A percentile compares a stretch with the other conserved stretches of the same genome.
phyloP scores from a whole-genome alignment of 2,888 invertebrate species.

The Hyppa rectilinea region DNA sequence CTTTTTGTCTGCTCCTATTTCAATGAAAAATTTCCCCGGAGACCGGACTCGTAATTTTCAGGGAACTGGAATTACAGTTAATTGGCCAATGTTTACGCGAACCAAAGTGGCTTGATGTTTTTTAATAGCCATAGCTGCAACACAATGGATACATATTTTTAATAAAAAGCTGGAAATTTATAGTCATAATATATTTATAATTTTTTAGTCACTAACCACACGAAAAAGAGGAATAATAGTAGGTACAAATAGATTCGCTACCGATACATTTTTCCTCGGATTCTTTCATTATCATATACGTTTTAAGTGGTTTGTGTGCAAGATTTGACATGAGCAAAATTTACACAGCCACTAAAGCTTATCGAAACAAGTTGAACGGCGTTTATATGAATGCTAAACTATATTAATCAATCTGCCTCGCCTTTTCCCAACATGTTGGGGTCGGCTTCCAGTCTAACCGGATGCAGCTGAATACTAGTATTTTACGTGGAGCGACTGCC shows the following conservation, averaged over 20 bases:
- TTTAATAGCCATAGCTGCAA: conserved; percentile 44
- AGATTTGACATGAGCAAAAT: not conserved
- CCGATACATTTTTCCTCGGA: not conserved
- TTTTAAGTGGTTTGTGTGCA: not conserved
- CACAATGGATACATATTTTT: conserved; percentile 33
- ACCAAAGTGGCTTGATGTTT: conserved; percentile 58
- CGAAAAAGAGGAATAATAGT: too few species aligned
- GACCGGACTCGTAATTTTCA: conserved; percentile 78
- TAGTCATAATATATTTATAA: too few species aligned
- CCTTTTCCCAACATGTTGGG: too few species aligned
- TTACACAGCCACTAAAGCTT: not conserved
- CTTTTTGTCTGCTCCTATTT: conserved; percentile 81
- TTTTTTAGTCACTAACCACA: too few species aligned
- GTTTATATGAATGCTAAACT: not conserved
- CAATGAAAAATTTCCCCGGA: conserved; percentile 87
- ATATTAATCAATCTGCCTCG: too few species aligned
- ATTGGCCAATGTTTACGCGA: conserved; percentile 75
- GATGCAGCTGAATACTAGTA: too few species aligned
- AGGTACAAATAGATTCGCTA: not conserved
- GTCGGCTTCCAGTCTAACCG: too few species aligned
- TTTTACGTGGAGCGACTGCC: too few species aligned
- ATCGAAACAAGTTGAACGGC: not conserved
- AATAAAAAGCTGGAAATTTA: conserved; percentile 34
- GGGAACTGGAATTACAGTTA: conserved; percentile 76
- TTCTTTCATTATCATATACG: not conserved